Conservation (phyloP, 1,140 invertebrate genomes). For the Olivierus martensii region DNA sequence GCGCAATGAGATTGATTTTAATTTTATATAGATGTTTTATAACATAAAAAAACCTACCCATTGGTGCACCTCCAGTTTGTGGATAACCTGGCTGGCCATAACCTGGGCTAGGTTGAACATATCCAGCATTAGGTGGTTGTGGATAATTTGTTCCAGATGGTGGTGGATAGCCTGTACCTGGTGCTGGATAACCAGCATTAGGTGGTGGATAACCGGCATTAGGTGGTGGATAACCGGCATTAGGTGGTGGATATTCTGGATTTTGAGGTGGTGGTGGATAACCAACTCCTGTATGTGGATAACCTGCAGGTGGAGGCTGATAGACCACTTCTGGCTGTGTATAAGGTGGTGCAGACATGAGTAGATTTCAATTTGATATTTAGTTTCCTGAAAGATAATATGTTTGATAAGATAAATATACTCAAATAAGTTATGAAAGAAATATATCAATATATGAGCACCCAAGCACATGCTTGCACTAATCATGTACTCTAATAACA, state of each 20-base stretch:
- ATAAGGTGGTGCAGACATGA: neutral
- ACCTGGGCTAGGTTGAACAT: neutral
- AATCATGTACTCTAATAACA: too few relatives aligned
- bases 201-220: neutral
- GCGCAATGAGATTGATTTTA: too few relatives aligned
- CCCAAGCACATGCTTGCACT: too few relatives aligned
- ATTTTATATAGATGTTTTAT: too few relatives aligned
- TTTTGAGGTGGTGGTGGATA: too few relatives aligned
- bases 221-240: neutral
- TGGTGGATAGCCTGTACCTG: neutral
- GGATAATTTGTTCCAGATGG: neutral
- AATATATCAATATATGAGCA: too few relatives aligned
- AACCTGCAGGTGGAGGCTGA: constrained; percentile 1
- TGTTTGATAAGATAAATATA: too few relatives aligned
- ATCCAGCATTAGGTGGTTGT: neutral
- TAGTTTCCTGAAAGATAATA: too few relatives aligned
- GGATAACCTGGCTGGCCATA: neutral
- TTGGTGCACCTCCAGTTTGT: neutral
- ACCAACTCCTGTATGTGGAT: neutral
- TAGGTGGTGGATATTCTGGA: neutral
- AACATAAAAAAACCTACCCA: neutral
- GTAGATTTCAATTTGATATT: too few relatives aligned
- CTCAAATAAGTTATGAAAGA: too few relatives aligned
- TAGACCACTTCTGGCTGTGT: neutral
- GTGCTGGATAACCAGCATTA: neutral